Evolutionary conservation across 2,797 vertebrate species (phyloP).

Genomic region (Manis crassicaudata): DNA sequence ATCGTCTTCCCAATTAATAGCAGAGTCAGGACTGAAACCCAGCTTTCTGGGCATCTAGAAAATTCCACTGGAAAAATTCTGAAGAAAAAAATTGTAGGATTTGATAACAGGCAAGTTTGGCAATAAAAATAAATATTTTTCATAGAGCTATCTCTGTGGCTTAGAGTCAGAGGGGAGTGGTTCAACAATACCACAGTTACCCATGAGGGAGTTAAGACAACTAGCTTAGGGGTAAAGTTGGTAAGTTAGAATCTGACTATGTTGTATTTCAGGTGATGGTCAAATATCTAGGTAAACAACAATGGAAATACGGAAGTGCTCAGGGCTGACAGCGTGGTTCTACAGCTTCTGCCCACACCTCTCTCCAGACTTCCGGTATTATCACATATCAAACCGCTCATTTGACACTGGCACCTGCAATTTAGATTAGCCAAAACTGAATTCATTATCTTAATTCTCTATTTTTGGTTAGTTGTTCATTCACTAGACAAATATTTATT

Average conservation of each 20-base stretch:
- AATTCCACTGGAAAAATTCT: not conserved
- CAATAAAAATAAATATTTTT: not conserved
- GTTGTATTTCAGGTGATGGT: not conserved
- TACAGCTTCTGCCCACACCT: not conserved
- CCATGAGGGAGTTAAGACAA: not conserved
- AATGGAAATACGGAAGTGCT: not conserved
- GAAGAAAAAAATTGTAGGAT: not conserved
- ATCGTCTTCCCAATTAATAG: not conserved
- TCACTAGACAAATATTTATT: conserved; percentile 35
- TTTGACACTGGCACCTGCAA: not conserved
- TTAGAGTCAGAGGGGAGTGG: not conserved
- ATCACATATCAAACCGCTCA: not conserved
- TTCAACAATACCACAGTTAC: not conserved
- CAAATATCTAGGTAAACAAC: not conserved
- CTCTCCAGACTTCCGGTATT: not conserved
- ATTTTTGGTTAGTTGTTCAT: not conserved
- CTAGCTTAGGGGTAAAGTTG: not conserved
- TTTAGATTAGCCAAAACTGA: not conserved
- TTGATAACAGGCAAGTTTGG: not conserved
- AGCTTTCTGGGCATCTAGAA: not conserved
- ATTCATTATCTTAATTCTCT: not conserved
- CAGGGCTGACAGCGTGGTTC: not conserved
- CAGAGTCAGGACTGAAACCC: not conserved
- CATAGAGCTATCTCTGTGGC: not conserved
- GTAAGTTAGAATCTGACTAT: not conserved